Evolutionary conservation across 2,797 vertebrate genomes (phyloP).

Genomic region (Lerista edwardsae): DNA sequence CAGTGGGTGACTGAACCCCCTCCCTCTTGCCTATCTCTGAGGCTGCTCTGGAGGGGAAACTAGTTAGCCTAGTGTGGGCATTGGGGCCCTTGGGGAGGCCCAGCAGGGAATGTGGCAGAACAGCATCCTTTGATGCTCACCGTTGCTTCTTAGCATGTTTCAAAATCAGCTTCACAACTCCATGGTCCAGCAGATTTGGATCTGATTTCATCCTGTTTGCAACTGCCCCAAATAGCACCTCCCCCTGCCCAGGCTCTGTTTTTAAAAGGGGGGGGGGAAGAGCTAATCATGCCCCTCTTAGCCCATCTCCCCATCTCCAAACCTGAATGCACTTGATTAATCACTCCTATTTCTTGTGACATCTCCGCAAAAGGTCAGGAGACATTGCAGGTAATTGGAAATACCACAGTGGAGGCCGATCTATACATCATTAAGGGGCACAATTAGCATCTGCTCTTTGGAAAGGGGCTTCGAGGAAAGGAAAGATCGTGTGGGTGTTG

Average conservation of each 20-base stretch:
- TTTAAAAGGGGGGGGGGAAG: background rate
- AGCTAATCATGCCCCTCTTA: background rate
- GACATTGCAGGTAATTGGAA: constrained; percentile 52
- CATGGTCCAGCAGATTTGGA: background rate
- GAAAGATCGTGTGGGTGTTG: background rate
- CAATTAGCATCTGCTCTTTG: constrained; percentile 32
- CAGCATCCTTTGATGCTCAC: background rate
- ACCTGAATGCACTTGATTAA: constrained; percentile 51
- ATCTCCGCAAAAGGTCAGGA: constrained; percentile 55
- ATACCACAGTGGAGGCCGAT: constrained; percentile 24
- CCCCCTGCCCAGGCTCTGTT: background rate
- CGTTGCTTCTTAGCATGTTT: background rate
- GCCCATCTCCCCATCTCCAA: background rate
- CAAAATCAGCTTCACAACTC: background rate
- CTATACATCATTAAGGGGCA: constrained; percentile 52
- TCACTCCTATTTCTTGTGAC: constrained; percentile 44
- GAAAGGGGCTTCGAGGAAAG: background rate
- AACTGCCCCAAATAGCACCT: background rate
- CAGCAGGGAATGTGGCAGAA: too few relatives aligned
- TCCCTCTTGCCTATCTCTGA: too few relatives aligned
- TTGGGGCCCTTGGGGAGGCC: too few relatives aligned
- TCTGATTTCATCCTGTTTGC: background rate
- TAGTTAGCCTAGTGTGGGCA: too few relatives aligned
- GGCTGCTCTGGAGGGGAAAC: too few relatives aligned
- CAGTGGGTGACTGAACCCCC: too few relatives aligned